These are phyloP conservation scores for Dasysyrphus tricinctus DNA, from an alignment of 2,888 invertebrate species.

Conservation along the genomic window DNA sequence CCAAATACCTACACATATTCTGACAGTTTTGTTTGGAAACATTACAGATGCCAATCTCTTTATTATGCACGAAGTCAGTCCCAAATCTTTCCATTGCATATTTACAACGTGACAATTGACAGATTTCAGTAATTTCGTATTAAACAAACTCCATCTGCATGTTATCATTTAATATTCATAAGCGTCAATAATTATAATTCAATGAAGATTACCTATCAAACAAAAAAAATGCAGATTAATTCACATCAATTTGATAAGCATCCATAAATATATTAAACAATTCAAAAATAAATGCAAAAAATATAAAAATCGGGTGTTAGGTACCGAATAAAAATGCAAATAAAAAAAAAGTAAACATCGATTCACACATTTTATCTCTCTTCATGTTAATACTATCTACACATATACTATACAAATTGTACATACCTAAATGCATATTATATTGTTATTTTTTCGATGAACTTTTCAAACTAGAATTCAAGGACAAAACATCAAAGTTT, in stretches of 20 bases:
- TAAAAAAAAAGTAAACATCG: constrained; percentile 33
- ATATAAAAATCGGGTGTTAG: background rate
- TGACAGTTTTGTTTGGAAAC: too few species aligned
- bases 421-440: background rate
- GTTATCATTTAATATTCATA: background rate
- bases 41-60: too few species aligned
- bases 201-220: background rate
- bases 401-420: background rate
- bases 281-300: constrained; percentile 14
- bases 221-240: constrained; percentile 9
- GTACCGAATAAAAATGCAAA: constrained; percentile 23
- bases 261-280: constrained; percentile 47
- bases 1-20: too few species aligned
- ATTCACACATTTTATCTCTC: constrained; percentile 56
- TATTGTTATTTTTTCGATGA: constrained; percentile 51
- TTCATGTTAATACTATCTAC: constrained; percentile 2
- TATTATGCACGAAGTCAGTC: background rate
- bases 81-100: background rate
- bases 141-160: background rate
- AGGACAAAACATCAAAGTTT: constrained; percentile 74
- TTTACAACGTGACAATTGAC: background rate
- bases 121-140: background rate
- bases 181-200: constrained; percentile 10
- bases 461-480: constrained; percentile 75
- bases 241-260: constrained; percentile 39